Percentiles rank a stretch among this genome's conserved stretches.
These are phyloP conservation scores for Notarius lentiginosus DNA, from an alignment of 2,113 vertebrate species.

Conservation along the genomic window DNA sequence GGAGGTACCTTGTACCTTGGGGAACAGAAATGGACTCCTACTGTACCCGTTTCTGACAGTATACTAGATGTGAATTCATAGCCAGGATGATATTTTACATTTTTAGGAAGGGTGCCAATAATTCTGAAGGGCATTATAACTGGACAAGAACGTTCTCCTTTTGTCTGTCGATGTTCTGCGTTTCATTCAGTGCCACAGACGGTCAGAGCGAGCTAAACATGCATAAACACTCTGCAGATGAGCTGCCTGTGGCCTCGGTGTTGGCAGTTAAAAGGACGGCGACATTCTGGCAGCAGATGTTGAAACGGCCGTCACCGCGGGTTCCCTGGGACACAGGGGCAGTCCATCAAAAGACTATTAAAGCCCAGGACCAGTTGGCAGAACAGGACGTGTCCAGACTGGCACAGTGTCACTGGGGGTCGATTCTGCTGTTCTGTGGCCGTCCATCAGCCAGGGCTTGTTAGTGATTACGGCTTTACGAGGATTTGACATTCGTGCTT, in stretches of 20 bases:
- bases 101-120: neutral
- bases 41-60: too few relatives aligned
- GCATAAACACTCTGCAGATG: slow-evolving; percentile 2
- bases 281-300: slow-evolving; percentile 64
- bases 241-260: neutral
- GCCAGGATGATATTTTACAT: neutral
- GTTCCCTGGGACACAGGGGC: slow-evolving; percentile 50
- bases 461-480: slow-evolving; percentile 18
- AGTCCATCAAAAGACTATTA: slow-evolving; percentile 66
- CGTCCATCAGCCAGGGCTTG: slow-evolving; percentile 21
- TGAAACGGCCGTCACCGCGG: slow-evolving; percentile 47
- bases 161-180: neutral
- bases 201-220: neutral
- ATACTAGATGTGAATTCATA: too few relatives aligned
- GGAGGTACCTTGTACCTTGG: too few relatives aligned
- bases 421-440: slow-evolving; percentile 8
- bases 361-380: slow-evolving; percentile 58
- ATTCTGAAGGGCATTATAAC: neutral
- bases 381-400: slow-evolving; percentile 59
- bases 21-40: too few relatives aligned
- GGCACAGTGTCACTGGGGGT: slow-evolving; percentile 46
- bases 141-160: neutral
- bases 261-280: slow-evolving; percentile 5
- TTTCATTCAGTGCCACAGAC: neutral
- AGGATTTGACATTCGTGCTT: neutral